Base-by-base conservation (phyloP, 2,797 vertebrate species). In the Argentina silus region DNA sequence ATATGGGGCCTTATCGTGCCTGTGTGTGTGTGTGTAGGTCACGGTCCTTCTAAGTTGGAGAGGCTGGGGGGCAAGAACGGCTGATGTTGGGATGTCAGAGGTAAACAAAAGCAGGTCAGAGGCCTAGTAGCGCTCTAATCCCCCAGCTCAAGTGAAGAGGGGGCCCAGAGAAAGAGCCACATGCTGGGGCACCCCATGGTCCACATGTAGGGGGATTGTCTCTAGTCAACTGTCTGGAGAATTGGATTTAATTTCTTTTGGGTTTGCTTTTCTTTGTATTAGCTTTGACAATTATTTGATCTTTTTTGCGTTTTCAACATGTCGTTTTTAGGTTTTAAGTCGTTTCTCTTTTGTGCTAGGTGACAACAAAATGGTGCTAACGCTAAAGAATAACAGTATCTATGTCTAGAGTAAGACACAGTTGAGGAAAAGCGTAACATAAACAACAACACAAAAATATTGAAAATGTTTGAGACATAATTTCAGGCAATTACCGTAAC, bases 91-190 rank as follows among this genome's bases (percentile, higher is more conserved):
- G 5, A 21, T 53, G 61, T 36, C 23, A 9, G 50, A 44, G 14
- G 7, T 21, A 9, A 23, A 72, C 70, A 72, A 72, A 65, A 42
- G 15, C 50, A 66, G 48, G 69, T 65, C 62, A 65, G 61, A 65
- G 70, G 36, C 70, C 70, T 44, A 65, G 17, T 17, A n/a, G 36
- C 42, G 62, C 51, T 11, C 60, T 72, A 72, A 65, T 65, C 65
- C 62, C 61, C 6, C 50, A 47, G 61, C 61, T 45, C 15, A 44
- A 65, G n/a, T 47, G 61, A 45, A 56, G 62, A 57, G 50, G 50
- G 55, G 36, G 36, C 61, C 70, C 51, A 65, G 42, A 65, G 50
- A 45, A 43, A 65, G 70, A 17, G 61, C 36, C 70, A 53, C 65
- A 50, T 23, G 23, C 19, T 67, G 65, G 65, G 65, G 2, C 23